phyloP scores from a whole-genome alignment of 2,888 invertebrate genomes.

The Meloe dianella region DNA sequence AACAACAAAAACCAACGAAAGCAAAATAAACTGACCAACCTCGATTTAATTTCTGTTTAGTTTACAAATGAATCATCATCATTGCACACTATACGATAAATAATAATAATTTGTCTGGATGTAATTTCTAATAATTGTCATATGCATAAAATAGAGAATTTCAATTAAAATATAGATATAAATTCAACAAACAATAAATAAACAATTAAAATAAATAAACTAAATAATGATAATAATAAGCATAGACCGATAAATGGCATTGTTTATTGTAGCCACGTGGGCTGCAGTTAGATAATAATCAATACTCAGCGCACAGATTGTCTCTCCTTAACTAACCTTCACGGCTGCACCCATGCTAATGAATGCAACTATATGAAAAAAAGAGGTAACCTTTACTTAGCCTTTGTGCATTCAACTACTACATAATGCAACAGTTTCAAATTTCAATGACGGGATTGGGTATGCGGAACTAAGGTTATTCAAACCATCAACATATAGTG shows the following conservation, averaged over 20 bases:
- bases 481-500: background rate
- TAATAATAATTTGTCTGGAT: too few relatives aligned
- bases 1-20: too few relatives aligned
- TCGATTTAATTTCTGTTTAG: background rate
- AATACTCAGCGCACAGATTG: constrained; percentile 11
- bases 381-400: constrained; percentile 31
- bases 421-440: constrained; percentile 28
- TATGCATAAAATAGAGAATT: too few relatives aligned
- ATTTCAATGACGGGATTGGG: constrained; percentile 27
- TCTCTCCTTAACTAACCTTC: constrained; percentile 28
- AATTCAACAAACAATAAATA: too few relatives aligned
- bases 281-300: too few relatives aligned
- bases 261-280: too few relatives aligned
- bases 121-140: too few relatives aligned
- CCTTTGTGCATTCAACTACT: constrained; percentile 18
- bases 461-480: constrained; percentile 23
- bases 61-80: background rate
- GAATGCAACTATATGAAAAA: constrained; percentile 24
- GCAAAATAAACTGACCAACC: background rate
- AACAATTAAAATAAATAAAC: too few relatives aligned
- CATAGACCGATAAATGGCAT: too few relatives aligned
- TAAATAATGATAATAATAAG: too few relatives aligned
- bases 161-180: too few relatives aligned
- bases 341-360: constrained; percentile 37
- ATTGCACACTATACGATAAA: background rate